These are phyloP conservation scores for Macrotis lagotis DNA, from an alignment of 2,113 vertebrate genomes.

Conservation along the genomic window DNA sequence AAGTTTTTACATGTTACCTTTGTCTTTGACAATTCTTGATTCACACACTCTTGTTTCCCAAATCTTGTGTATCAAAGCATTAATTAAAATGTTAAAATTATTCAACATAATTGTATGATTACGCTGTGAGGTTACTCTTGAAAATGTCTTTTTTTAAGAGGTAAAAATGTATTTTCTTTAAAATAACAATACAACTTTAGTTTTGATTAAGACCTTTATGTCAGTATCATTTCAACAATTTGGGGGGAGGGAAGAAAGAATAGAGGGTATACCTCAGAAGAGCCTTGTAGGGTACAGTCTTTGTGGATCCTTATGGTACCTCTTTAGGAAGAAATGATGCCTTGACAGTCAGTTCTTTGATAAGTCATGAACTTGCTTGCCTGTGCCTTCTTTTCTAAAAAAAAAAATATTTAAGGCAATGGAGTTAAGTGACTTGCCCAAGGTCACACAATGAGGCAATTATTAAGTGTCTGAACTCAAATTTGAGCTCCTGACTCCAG, in stretches of 20 bases:
- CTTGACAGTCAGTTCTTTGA: neutral
- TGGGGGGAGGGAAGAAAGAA: neutral
- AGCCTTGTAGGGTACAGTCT: neutral
- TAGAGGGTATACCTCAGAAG: neutral
- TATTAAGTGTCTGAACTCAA: too few species aligned
- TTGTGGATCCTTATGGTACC: neutral
- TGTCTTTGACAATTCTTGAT: neutral
- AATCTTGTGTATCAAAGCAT: neutral
- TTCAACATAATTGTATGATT: neutral
- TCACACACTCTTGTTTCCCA: neutral
- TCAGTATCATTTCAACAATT: neutral
- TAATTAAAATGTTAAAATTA: neutral
- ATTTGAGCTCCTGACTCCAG: too few species aligned
- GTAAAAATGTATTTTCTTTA: neutral
- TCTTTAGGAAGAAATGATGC: neutral
- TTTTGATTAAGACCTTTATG: neutral
- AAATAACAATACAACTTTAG: neutral
- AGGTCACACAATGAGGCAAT: too few species aligned
- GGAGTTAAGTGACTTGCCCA: too few species aligned
- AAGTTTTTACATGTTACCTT: neutral
- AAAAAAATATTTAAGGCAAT: too few species aligned
- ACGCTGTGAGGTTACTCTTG: too few species aligned
- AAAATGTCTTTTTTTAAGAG: neutral
- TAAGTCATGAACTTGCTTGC: neutral
- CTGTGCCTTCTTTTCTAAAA: too few species aligned